phyloP scores from a whole-genome alignment of 2,113 vertebrate species.

The Microcebus tavaratra region DNA sequence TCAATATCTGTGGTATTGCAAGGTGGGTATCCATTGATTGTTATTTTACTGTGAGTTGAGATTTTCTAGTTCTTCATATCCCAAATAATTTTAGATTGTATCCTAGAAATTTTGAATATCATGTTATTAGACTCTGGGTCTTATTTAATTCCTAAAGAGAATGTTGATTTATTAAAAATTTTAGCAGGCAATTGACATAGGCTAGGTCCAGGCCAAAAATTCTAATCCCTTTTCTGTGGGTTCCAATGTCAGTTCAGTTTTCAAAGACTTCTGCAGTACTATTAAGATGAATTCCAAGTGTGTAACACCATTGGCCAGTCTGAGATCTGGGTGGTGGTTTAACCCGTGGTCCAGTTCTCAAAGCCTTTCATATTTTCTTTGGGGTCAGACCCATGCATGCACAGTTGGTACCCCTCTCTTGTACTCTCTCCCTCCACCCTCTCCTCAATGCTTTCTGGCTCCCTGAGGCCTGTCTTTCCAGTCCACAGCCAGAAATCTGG shows the following conservation, averaged over 20 bases:
- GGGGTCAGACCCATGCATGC: neutral
- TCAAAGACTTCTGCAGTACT: neutral
- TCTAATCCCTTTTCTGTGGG: neutral
- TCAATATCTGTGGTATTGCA: neutral
- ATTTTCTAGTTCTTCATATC: slow-evolving; percentile 9
- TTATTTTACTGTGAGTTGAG: neutral
- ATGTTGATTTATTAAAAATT: neutral
- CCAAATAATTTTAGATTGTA: neutral
- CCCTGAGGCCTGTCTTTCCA: neutral
- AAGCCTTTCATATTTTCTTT: neutral
- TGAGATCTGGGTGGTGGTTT: too few relatives aligned
- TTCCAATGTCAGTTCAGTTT: neutral
- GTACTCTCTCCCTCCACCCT: neutral
- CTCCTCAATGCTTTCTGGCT: neutral
- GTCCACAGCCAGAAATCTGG: neutral
- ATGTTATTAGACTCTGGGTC: neutral
- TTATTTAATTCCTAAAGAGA: neutral
- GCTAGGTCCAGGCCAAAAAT: neutral
- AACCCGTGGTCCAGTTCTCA: neutral
- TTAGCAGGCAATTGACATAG: neutral
- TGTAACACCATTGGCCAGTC: too few relatives aligned
- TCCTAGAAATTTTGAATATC: neutral
- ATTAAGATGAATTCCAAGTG: neutral
- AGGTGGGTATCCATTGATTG: neutral
- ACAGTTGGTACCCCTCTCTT: neutral